These are phyloP conservation scores for Catharus ustulatus DNA, from an alignment of 2,797 vertebrate genomes.

Conservation along the genomic window DNA sequence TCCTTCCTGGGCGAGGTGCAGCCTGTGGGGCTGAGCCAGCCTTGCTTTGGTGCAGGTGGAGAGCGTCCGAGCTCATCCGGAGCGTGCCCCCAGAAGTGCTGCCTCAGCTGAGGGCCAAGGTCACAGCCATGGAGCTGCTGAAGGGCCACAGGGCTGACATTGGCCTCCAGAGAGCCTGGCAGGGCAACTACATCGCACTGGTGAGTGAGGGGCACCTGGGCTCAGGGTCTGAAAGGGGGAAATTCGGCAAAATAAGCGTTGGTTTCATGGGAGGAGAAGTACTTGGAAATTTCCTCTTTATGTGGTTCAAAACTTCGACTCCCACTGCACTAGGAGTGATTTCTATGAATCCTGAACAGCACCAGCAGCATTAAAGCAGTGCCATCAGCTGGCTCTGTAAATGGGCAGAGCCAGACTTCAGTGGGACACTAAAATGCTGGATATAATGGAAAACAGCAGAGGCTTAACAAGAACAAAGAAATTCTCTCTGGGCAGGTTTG, in stretches of 20 bases:
- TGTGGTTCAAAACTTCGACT: neutral
- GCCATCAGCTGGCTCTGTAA: neutral
- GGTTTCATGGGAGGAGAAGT: neutral
- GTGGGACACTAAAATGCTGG: neutral
- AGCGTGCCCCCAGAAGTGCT: constrained; percentile 86
- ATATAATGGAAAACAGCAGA: neutral
- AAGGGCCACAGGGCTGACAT: constrained; percentile 92
- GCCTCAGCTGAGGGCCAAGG: constrained; percentile 92
- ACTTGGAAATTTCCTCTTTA: neutral
- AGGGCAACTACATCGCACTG: constrained; percentile 90
- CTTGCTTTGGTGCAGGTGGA: constrained; percentile 84
- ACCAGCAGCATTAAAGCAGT: neutral
- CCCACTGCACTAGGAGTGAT: neutral
- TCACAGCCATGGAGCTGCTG: constrained; percentile 89
- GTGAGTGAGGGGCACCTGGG: constrained; percentile 56
- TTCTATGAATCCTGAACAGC: neutral
- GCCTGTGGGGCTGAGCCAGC: neutral
- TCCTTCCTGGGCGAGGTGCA: fast-evolving
- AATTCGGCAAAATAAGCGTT: fast-evolving
- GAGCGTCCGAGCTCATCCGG: constrained; percentile 91
- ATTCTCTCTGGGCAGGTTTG: neutral
- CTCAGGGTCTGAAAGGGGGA: too few relatives aligned
- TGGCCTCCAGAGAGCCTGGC: constrained; percentile 91
- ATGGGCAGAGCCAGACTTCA: neutral
- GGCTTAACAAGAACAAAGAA: neutral